These are phyloP conservation scores for Heliconius sara DNA, from an alignment of 2,888 invertebrate species.

Conservation along the genomic window DNA sequence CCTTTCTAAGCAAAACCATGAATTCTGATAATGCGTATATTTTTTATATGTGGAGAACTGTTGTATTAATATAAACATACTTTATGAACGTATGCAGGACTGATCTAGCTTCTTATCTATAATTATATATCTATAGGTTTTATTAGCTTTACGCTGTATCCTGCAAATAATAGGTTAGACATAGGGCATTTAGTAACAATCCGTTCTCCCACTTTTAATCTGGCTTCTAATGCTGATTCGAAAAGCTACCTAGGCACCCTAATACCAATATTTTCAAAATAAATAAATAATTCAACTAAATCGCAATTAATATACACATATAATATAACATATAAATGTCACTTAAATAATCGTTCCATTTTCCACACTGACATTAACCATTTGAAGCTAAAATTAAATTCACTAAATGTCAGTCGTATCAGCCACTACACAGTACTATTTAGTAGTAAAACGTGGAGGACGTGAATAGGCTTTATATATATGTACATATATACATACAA, in stretches of 20 bases:
- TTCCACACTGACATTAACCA: background rate
- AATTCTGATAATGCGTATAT: background rate
- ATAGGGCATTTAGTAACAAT: too few species aligned
- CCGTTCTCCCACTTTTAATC: background rate
- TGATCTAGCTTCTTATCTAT: background rate
- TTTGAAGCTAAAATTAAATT: slow-evolving; percentile 23
- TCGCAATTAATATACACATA: background rate
- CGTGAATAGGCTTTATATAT: slow-evolving; percentile 1
- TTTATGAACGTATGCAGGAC: background rate
- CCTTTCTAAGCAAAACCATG: slow-evolving; percentile 39
- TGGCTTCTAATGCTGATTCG: background rate
- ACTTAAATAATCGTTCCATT: background rate
- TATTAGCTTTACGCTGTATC: too few species aligned
- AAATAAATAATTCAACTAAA: background rate
- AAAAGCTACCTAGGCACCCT: background rate
- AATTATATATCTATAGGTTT: too few species aligned
- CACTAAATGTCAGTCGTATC: slow-evolving; percentile 19
- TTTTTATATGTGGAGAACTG: background rate
- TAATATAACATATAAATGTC: slow-evolving; percentile 2
- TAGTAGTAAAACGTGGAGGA: slow-evolving; percentile 16
- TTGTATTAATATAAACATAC: background rate
- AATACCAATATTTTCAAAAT: background rate
- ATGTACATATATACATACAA: background rate
- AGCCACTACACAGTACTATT: slow-evolving; percentile 13
- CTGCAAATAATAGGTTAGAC: too few species aligned